Base-by-base conservation (phyloP, 2,797 vertebrate genomes). In the Myripristis jacobus region DNA sequence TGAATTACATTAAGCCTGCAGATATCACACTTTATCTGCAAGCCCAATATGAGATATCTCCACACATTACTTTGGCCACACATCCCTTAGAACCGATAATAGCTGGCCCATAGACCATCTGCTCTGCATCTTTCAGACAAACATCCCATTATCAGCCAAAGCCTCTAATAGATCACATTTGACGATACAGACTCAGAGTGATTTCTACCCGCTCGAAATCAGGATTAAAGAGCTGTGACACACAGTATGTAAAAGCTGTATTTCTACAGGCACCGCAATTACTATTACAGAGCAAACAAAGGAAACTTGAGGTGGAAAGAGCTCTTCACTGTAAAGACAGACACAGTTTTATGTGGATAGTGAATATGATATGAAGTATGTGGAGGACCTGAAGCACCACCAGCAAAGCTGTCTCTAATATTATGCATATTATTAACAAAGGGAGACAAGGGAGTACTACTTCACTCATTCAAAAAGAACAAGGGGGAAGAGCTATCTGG, bases 391-490 rank as follows among this genome's bases (percentile, higher is more conserved):
- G 59, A 50, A 56, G 51, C 61, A 61, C 44, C 4, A 52, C 22
- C 44, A 67, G 51, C 46, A 24, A 51, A 70, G 15, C 44, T 41
- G 41, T 15, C 60, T 68, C 54, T 18, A 57, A 80, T 74, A 86
- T 56, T 47, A 69, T 73, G 72, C 21, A 64, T 53, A 13, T 78
- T 80, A 82, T 82, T 75, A 86, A 79, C 57, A 84, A 77, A 73
- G 24, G 10, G 31, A 87, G 57, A 75, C 62, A 73, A 56, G 63
- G 29, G 61, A 79, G 59, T 47, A 68, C 53, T 6, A 54, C 66
- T 87, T 81, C 24, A 82, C 79, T 83, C 51, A 80, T 78, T 81
- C 29, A 79, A 85, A 76, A 82, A 77, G 63, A 80, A 79, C 44
- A 73, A 61, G 27, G n/a, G 48, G 55, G 41, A 80, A 74, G 69